Base-by-base conservation (phyloP, 2,797 vertebrate genomes). In the Acrocephalus scirpaceus region DNA sequence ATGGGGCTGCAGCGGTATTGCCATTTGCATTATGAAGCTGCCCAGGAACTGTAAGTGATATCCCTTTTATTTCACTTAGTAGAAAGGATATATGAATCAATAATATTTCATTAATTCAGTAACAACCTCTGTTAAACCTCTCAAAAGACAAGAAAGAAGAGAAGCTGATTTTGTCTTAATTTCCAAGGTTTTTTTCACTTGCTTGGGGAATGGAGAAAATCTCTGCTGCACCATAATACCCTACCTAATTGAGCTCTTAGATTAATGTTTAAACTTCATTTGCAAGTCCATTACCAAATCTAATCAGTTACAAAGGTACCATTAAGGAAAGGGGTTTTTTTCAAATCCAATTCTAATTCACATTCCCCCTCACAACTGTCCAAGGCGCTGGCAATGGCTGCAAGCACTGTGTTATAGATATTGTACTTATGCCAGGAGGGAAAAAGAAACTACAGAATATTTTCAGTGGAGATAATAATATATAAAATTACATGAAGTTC, bases 201-300 rank as follows among this genome's bases (percentile, higher is more conserved):
- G 86, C 81, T 90, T 87, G 74, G 92, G 94, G 85, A 95, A 72
- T 64, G 86, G 74, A 92, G 42, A 40, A 83, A 81, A 77, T 67
- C 88, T 95, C 87, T 86, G 48, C 90, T 94, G 86, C 48, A 57
- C 93, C 76, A 60, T 92, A 92, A 95, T 90, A 77, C 56, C 64
- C 90, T 77, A 72, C 86, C 72, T 90, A 96, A 95, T 84, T 94
- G 95, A 97, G 94, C 86, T 95, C 80, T 93, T 95, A 94, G 94
- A 97, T 94, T 93, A 97, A 96, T 96, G 93, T 93, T 95, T 97
- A 96, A 96, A 94, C 95, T 95, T 96, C 92, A 97, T 97, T 96
- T 95, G 91, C 94, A 97, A 97, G 93, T 96, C 93, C 94, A 96
- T 97, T 96, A 96, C 86, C 73, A 96, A 95, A 95, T 86, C 94